A percentile compares a stretch with the other conserved stretches of the same genome.
These are phyloP conservation scores for Calameuta pallipes DNA, from an alignment of 2,888 invertebrate genomes.

Conservation along the genomic window DNA sequence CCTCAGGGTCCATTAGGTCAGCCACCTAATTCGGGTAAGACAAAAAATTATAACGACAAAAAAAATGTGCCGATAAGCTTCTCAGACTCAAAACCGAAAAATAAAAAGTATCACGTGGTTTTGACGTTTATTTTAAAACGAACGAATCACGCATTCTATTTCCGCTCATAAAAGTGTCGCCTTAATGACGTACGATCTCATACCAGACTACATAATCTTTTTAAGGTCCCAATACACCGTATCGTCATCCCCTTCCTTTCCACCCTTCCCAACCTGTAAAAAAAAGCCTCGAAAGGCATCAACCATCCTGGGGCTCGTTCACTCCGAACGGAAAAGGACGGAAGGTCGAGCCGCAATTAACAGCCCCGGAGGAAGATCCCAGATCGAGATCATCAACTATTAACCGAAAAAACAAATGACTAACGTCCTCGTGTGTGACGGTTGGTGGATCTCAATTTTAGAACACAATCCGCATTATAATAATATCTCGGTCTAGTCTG, in stretches of 20 bases:
- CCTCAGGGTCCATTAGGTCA: slow-evolving; percentile 66
- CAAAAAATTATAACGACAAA: background rate
- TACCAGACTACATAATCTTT: background rate
- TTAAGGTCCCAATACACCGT: background rate
- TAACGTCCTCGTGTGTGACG: slow-evolving; percentile 22
- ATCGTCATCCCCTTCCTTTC: background rate
- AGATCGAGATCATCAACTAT: background rate
- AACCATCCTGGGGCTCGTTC: background rate
- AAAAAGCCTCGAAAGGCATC: background rate
- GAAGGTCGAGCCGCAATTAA: background rate
- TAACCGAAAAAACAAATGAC: slow-evolving; percentile 21
- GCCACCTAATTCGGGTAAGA: slow-evolving; percentile 49
- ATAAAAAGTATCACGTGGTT: background rate
- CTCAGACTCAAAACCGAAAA: too few species aligned
- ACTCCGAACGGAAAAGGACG: background rate
- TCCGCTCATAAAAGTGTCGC: background rate
- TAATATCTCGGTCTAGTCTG: slow-evolving; percentile 32
- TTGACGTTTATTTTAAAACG: background rate
- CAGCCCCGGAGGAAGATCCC: background rate
- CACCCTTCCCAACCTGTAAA: background rate
- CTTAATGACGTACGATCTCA: background rate
- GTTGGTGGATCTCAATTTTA: slow-evolving; percentile 18
- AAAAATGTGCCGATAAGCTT: background rate
- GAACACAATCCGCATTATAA: slow-evolving; percentile 26
- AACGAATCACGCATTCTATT: background rate